Evolutionary conservation across 1,140 invertebrate genomes (phyloP).

Genomic region (Macrobrachium rosenbergii): DNA sequence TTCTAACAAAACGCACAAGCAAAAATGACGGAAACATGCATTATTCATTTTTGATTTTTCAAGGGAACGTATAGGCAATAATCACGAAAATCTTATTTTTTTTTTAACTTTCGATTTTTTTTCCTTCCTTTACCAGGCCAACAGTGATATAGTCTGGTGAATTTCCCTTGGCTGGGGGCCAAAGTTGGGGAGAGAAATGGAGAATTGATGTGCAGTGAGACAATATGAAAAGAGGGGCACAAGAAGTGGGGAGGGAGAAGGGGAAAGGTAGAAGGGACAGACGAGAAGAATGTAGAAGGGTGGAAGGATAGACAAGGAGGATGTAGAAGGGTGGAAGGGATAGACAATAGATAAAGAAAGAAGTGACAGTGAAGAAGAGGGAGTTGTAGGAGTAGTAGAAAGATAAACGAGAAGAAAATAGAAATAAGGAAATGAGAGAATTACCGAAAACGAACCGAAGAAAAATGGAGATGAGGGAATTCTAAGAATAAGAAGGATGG

Average conservation of each 20-base stretch:
- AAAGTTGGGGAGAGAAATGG: constrained; percentile 18
- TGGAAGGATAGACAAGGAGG: background rate
- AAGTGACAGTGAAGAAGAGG: constrained; percentile 14
- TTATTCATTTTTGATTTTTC: no score
- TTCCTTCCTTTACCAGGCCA: no score
- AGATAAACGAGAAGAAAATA: background rate
- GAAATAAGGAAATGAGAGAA: no score
- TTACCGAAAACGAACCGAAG: background rate
- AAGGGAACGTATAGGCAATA: no score
- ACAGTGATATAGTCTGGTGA: no score
- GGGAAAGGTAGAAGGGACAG: background rate
- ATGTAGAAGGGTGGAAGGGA: constrained; percentile 4
- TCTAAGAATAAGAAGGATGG: no score
- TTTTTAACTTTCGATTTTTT: no score
- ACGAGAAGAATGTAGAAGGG: background rate
- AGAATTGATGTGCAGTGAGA: background rate
- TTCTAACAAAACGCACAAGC: no score
- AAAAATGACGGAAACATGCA: no score
- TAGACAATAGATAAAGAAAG: constrained; percentile 25
- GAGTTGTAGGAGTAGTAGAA: constrained; percentile 5
- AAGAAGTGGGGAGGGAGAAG: background rate
- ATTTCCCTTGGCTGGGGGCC: background rate
- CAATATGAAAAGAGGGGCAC: background rate
- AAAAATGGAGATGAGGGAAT: background rate
- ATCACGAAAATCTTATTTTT: no score